Percentiles rank a stretch among this genome's conserved stretches.
phyloP scores from a whole-genome alignment of 1,140 invertebrate genomes.

The Euwallacea fornicatus region DNA sequence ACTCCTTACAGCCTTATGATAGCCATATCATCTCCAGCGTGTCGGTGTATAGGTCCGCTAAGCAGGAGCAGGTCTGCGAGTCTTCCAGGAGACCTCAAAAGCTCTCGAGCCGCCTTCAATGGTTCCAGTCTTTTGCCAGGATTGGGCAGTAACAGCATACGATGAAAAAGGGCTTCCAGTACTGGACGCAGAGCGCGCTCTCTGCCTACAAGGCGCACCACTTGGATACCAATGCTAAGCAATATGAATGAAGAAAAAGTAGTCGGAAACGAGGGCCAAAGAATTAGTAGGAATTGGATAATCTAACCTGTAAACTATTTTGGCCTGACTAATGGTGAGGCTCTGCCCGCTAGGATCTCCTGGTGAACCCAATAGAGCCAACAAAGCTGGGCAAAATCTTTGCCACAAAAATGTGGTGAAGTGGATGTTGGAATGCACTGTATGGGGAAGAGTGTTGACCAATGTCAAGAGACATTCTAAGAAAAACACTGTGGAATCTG shows the following conservation, averaged over 20 bases:
- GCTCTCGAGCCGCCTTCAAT: conserved; percentile 76
- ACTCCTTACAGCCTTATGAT: conserved; percentile 79
- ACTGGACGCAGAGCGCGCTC: conserved; percentile 83
- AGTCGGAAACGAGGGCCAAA: neutral
- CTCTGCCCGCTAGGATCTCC: conserved; percentile 67
- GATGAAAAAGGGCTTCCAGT: conserved; percentile 87
- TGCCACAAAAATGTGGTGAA: conserved; percentile 89
- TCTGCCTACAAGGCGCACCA: conserved; percentile 83
- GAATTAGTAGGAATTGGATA: neutral
- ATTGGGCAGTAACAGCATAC: conserved; percentile 86
- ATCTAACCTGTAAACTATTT: conserved; percentile 79
- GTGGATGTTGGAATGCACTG: conserved; percentile 78
- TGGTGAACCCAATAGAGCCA: conserved; percentile 82
- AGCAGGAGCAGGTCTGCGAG: conserved; percentile 73
- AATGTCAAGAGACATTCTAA: conserved; percentile 85
- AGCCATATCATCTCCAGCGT: conserved; percentile 85
- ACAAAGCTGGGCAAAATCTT: conserved; percentile 85
- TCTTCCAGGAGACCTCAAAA: conserved; percentile 70
- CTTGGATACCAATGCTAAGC: conserved; percentile 80
- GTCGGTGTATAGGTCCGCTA: conserved; percentile 73
- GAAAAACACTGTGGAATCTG: conserved; percentile 71
- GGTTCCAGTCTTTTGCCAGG: conserved; percentile 82
- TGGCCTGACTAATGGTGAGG: conserved; percentile 77
- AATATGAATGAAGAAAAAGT: conserved; percentile 31
- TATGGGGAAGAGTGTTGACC: conserved; percentile 77